phyloP scores from a whole-genome alignment of 2,888 invertebrate genomes.

The Acrobasis repandana region DNA sequence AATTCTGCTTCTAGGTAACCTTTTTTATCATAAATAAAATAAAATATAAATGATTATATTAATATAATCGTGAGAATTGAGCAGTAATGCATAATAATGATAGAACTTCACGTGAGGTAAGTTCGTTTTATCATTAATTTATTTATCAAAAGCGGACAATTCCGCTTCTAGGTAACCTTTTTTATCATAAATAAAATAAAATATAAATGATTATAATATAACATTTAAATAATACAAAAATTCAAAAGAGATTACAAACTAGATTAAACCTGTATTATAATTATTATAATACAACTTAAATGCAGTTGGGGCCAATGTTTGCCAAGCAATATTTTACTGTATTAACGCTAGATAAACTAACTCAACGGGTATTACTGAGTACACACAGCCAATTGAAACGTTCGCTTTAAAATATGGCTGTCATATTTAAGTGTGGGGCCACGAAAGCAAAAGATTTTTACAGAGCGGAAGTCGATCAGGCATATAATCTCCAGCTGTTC shows the following conservation, averaged over 20 bases:
- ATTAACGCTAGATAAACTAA: constrained; percentile 69
- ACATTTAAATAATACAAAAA: constrained; percentile 3
- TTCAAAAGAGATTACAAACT: constrained; percentile 5
- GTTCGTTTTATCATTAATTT: no score
- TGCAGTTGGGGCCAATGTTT: constrained; percentile 45
- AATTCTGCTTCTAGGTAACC: no score
- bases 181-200: background rate
- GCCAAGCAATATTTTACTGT: constrained; percentile 66
- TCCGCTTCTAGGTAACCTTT: no score
- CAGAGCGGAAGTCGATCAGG: no score
- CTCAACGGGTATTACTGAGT: constrained; percentile 68
- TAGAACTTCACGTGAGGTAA: no score
- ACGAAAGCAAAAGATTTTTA: no score
- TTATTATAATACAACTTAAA: constrained; percentile 6
- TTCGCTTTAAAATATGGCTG: constrained; percentile 59
- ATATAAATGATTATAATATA: background rate
- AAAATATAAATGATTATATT: no score
- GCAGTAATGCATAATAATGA: no score
- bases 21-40: background rate
- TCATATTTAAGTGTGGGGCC: constrained; percentile 44
- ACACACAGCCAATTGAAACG: constrained; percentile 64
- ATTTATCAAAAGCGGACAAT: no score
- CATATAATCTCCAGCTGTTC: no score
- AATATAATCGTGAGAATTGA: no score
- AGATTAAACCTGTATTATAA: constrained; percentile 13